phyloP scores from a whole-genome alignment of 2,797 vertebrate genomes.

The Sciaenops ocellatus region DNA sequence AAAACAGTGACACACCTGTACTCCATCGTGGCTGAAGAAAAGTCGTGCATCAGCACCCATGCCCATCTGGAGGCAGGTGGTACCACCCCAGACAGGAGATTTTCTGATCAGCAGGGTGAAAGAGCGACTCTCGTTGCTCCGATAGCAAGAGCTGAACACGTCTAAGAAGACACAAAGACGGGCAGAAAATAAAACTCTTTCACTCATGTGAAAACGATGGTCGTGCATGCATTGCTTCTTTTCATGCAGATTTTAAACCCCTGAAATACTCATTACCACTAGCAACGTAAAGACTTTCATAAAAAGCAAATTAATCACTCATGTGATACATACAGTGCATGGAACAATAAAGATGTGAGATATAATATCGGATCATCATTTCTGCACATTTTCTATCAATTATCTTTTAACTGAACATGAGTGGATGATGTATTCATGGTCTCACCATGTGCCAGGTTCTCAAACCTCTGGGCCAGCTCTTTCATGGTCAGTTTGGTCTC shows the following conservation, averaged over 20 bases:
- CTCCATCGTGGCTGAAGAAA: slow-evolving; percentile 94
- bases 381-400: no score
- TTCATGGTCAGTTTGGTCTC: slow-evolving; percentile 88
- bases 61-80: slow-evolving; percentile 92
- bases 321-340: no score
- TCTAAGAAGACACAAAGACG: slow-evolving; percentile 64
- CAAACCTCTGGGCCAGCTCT: slow-evolving; percentile 89
- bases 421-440: background rate
- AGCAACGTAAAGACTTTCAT: background rate
- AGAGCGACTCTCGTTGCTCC: slow-evolving; percentile 87
- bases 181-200: background rate
- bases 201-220: background rate
- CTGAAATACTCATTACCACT: background rate
- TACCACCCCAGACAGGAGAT: slow-evolving; percentile 81
- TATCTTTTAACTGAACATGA: background rate
- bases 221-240: background rate
- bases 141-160: slow-evolving; percentile 90
- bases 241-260: background rate
- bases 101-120: slow-evolving; percentile 88
- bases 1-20: slow-evolving; percentile 85
- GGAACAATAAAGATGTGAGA: background rate
- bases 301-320: background rate
- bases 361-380: background rate
- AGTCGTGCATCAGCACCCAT: slow-evolving; percentile 86
- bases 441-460: slow-evolving; percentile 89